Evolutionary conservation across 2,888 invertebrate species (phyloP), one percentile per base, ranked within the genome.

Genomic region (Cheilosia scutellata): DNA sequence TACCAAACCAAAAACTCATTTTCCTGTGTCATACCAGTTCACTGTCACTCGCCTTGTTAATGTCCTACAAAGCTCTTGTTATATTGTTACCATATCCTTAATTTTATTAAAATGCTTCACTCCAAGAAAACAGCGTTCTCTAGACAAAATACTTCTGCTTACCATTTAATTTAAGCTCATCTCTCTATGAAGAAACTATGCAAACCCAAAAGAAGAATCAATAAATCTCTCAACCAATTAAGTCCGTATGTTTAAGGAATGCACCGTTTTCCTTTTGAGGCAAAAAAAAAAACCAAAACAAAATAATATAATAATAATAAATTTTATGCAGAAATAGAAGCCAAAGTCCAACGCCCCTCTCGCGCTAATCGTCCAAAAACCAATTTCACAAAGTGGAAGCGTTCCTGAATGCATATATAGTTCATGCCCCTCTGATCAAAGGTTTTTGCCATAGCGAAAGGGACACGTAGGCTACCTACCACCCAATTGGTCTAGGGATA

Each of bases 391-490:
- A 65, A 71, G 63, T 82, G 63, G 58, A 75, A 75, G 57, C 49
- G 70, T 76, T 76, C 57, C 9, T 74, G 47, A 31, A 65, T 70
- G 58, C 62, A 74, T 71, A 25, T 1, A 2, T 57, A 80, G 82
- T 86, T 86, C 80, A 83, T 88, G 82, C 77, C 57, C 80, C 51
- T 68, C 57, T 87, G 88, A 88, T 88, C 87, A 87, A 88, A 88
- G 86, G 75, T 47, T 66, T 49, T 74, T 71, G 44, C 58, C 37
- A 62, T 29, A 58, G 63, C 16, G 29, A 49, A 27, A 62, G 29
- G 40, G 29, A 25, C 63, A 47, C 55, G 16, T 40, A 57, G 66
- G 66, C 47, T 65, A 55, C 40, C 31, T 47, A 9, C 11, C 11
- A 2, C 20, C 5, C 40, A 57, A 7, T 29, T 7, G 16, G 27